These are phyloP conservation scores for Vicugna pacos DNA, from an alignment of 2,113 vertebrate species.

Conservation along the genomic window DNA sequence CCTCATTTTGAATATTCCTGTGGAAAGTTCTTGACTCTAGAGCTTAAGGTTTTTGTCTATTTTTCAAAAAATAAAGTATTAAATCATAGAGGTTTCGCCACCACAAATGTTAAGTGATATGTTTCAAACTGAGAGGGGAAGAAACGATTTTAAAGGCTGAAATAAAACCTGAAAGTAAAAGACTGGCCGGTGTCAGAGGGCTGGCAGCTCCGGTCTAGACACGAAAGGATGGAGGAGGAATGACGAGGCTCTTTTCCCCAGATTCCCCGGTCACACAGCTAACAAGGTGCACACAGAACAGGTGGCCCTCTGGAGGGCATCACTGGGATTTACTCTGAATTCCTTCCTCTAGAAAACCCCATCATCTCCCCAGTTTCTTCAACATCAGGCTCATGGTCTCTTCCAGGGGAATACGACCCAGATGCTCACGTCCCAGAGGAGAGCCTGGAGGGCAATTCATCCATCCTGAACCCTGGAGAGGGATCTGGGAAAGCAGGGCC, in stretches of 20 bases:
- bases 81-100: background rate
- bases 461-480: background rate
- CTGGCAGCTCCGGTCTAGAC: background rate
- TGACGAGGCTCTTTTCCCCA: background rate
- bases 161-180: slow-evolving; percentile 77
- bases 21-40: slow-evolving; percentile 2
- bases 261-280: background rate
- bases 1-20: background rate
- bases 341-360: background rate
- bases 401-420: background rate
- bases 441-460: background rate
- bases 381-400: background rate
- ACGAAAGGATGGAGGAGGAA: background rate
- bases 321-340: background rate
- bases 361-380: background rate
- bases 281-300: background rate
- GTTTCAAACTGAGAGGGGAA: slow-evolving; percentile 51
- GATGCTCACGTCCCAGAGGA: background rate
- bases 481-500: background rate
- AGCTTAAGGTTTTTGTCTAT: background rate
- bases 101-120: background rate
- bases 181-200: background rate
- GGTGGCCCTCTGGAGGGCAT: background rate
- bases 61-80: background rate
- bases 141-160: slow-evolving; percentile 63